Evolutionary conservation across 2,888 invertebrate species (phyloP).

Genomic region (Coenonympha glycerion): DNA sequence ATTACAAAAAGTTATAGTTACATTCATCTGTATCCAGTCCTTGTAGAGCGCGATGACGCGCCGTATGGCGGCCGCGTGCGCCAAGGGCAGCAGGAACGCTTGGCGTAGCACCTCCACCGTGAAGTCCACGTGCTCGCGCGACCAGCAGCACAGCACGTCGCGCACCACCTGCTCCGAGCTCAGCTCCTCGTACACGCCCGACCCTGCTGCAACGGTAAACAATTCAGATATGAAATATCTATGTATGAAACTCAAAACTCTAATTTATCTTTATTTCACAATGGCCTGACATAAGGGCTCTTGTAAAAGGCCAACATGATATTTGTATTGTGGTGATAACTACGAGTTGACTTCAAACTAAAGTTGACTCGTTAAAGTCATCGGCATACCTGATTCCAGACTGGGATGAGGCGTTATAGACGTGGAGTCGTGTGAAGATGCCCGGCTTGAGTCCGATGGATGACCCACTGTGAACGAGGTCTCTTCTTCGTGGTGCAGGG

Average conservation of each 20-base stretch:
- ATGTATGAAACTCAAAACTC: no score
- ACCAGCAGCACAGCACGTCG: conserved; percentile 89
- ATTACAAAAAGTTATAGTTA: conserved; percentile 53
- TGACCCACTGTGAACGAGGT: conserved; percentile 67
- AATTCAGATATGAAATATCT: neutral
- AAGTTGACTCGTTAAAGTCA: neutral
- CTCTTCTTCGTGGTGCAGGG: conserved; percentile 66
- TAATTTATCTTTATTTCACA: no score
- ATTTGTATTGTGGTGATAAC: no score
- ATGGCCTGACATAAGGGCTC: no score
- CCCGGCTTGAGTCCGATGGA: conserved; percentile 69
- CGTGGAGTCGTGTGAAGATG: conserved; percentile 69
- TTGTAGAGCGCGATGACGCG: conserved; percentile 94
- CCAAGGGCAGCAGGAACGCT: conserved; percentile 92
- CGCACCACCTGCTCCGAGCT: conserved; percentile 83
- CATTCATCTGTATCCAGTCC: conserved; percentile 95
- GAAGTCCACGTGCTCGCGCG: conserved; percentile 94
- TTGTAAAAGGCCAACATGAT: no score
- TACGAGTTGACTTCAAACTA: no score
- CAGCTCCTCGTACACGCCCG: conserved; percentile 50
- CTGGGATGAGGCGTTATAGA: conserved; percentile 77
- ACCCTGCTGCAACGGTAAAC: conserved; percentile 8
- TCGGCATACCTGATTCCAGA: conserved; percentile 73
- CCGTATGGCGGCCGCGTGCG: conserved; percentile 89
- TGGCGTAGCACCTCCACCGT: conserved; percentile 95